phyloP scores from a whole-genome alignment of 1,140 invertebrate genomes.

The Orius insidiosus region DNA sequence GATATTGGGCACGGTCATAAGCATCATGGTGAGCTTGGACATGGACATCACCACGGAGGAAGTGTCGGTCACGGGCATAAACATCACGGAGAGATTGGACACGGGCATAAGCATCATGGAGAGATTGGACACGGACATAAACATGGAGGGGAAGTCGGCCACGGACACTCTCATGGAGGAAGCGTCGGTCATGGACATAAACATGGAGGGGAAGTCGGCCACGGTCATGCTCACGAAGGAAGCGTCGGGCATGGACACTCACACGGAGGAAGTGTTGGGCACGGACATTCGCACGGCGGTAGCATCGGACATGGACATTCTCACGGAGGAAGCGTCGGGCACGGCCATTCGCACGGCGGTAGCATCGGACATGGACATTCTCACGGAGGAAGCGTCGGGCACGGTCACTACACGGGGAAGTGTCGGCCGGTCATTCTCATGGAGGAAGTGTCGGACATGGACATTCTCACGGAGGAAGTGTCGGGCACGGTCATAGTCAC shows the following conservation, averaged over 20 bases:
- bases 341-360: slow-evolving; percentile 12
- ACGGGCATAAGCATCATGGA: slow-evolving; percentile 8
- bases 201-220: slow-evolving; percentile 6
- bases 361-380: slow-evolving; percentile 12
- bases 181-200: slow-evolving; percentile 11
- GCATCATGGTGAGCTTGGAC: slow-evolving; percentile 5
- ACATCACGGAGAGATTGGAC: too few relatives aligned
- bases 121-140: slow-evolving; percentile 9
- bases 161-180: too few relatives aligned
- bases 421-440: slow-evolving; percentile 12
- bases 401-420: slow-evolving; percentile 13
- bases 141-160: slow-evolving; percentile 4
- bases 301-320: slow-evolving; percentile 12
- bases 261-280: slow-evolving; percentile 10
- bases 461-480: slow-evolving; percentile 12
- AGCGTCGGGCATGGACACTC: slow-evolving; percentile 9
- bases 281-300: slow-evolving; percentile 11
- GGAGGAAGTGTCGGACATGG: slow-evolving; percentile 13
- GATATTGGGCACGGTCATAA: slow-evolving; percentile 6
- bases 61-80: slow-evolving; percentile 10
- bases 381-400: slow-evolving; percentile 13
- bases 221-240: slow-evolving; percentile 9
- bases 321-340: slow-evolving; percentile 11
- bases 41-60: slow-evolving; percentile 8
- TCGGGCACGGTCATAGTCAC: slow-evolving; percentile 12